Conservation (phyloP, 2,113 vertebrate species). For the Hemibagrus wyckioides region DNA sequence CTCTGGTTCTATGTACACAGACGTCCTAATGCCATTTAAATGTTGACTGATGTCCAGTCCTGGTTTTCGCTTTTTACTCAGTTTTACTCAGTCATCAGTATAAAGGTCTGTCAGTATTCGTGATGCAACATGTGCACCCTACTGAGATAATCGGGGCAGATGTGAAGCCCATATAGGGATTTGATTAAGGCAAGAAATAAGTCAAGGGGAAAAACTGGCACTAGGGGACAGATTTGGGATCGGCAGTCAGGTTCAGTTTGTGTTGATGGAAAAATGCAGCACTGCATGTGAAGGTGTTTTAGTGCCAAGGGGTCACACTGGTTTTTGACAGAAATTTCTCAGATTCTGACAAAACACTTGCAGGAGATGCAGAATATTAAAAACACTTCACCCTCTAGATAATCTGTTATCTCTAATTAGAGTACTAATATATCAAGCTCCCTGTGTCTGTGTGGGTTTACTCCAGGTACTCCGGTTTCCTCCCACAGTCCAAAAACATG, state of each 20-base stretch:
- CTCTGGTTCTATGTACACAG: background rate
- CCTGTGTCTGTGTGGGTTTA: no score
- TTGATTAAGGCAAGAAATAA: background rate
- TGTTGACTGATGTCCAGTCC: background rate
- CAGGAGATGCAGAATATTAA: background rate
- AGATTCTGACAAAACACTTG: conserved; percentile 23
- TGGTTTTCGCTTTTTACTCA: background rate
- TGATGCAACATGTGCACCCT: background rate
- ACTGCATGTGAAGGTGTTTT: background rate
- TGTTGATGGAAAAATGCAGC: background rate
- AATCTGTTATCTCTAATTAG: no score
- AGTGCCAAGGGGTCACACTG: background rate
- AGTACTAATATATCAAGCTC: background rate
- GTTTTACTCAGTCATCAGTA: background rate
- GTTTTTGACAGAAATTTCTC: conserved; percentile 26
- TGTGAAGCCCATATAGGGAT: conserved; percentile 1
- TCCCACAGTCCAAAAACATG: no score
- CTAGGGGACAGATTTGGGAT: background rate
- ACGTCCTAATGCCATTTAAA: background rate
- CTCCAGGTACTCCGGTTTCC: no score
- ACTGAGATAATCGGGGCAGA: conserved; percentile 1
- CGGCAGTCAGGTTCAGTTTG: background rate
- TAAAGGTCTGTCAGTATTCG: background rate
- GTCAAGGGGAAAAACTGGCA: conserved; percentile 1
- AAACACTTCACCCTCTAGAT: background rate